phyloP scores from a whole-genome alignment of 1,140 invertebrate species.

The Eufriesea mexicana region DNA sequence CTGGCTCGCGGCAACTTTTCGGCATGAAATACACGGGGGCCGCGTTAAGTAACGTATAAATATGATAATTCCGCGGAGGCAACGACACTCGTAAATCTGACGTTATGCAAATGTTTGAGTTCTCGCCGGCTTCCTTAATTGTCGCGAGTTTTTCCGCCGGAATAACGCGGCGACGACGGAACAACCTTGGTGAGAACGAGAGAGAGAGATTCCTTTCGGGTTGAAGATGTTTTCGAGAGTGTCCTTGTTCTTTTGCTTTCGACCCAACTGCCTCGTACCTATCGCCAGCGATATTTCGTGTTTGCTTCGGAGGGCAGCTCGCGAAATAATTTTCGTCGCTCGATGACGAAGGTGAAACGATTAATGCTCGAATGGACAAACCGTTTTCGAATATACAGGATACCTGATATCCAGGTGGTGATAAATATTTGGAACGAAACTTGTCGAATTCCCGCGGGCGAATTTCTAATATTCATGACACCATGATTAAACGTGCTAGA shows the following conservation, averaged over 20 bases:
- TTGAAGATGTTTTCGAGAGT: background rate
- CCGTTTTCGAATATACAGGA: slow-evolving; percentile 10
- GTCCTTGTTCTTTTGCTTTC: background rate
- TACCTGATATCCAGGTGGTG: background rate
- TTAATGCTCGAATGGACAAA: background rate
- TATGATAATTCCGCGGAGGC: slow-evolving; percentile 38
- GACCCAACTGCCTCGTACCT: background rate
- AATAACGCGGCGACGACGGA: background rate
- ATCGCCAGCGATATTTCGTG: background rate
- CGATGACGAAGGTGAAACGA: too few species aligned
- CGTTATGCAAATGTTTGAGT: slow-evolving; percentile 37
- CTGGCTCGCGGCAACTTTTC: slow-evolving; percentile 9
- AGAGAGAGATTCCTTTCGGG: background rate
- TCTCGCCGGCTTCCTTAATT: slow-evolving; percentile 20
- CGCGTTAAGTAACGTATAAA: slow-evolving; percentile 37
- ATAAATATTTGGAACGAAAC: background rate
- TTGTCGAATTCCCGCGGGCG: background rate
- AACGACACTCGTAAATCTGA: slow-evolving; percentile 43
- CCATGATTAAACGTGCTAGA: background rate
- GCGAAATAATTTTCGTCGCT: background rate
- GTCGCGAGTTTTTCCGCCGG: slow-evolving; percentile 29
- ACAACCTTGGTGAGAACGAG: background rate
- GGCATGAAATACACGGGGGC: slow-evolving; percentile 17
- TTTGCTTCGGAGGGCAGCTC: background rate
- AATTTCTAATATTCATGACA: slow-evolving; percentile 33